Evolutionary conservation across 2,113 vertebrate genomes (phyloP), one percentile per base, ranked within the genome.

Genomic region (Microtus richardsoni): DNA sequence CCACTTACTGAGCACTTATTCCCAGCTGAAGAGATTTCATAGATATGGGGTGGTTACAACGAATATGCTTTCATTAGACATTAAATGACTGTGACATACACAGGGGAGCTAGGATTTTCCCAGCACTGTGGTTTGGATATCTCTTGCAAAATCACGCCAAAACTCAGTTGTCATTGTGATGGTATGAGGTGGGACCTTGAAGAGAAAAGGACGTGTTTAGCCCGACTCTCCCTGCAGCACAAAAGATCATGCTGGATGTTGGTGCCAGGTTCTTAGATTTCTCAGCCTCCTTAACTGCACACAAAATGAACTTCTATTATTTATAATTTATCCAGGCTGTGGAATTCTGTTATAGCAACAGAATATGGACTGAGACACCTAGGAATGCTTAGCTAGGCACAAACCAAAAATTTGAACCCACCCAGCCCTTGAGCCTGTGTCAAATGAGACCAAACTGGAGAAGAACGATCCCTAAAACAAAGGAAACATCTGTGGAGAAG

Each of bases 391-490:
- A 94, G 79, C 21, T 36, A 70, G 17, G n/a, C 33, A 3, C 39
- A 79, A 66, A 44, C 41, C 24, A 92, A 80, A 44, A 64, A 74
- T 70, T 9, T 89, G 74, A 88, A 91, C 54, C 7, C 44, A 68
- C 54, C n/a, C 26, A 5, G 12, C 33, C 68, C 58, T 58, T 66
- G 68, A 79, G 49, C 89, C 47, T 19, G 1, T 92, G n/a, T 92
- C 58, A 64, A 82, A 91, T 39, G 68, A 95, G 52, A 64, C 12
- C 44, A 82, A 89, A 80, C 8, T 44, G 5, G 68, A 30, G 21
- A 58, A 58, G 44, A 93, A 94, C 54, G 75, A 89, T 47, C 83
- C 26, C 73, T n/a, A 39, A 95, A 89, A 74, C 66, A 78, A 88
- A 96, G 21, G 7, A n/a, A 89, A 93, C 74, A n/a, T 7, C 41